A percentile compares a stretch with the other conserved stretches of the same genome.
These are phyloP conservation scores for Pristionchus maxplancki DNA, from an alignment of 2,888 invertebrate species.

Conservation along the genomic window DNA sequence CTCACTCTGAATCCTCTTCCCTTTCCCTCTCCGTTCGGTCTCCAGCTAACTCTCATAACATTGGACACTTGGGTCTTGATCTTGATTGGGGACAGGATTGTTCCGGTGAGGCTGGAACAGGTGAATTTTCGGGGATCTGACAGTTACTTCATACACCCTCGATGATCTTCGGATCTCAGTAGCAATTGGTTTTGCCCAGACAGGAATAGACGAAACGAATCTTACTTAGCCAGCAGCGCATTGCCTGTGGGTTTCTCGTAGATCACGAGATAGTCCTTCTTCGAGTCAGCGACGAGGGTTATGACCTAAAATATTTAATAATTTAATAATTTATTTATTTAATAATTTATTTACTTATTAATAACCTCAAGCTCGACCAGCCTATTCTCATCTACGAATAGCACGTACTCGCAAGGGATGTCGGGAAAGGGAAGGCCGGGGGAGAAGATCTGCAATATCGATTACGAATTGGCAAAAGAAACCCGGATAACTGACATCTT, in stretches of 20 bases:
- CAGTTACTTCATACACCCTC: too few species aligned
- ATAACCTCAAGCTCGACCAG: not conserved
- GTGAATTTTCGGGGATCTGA: too few species aligned
- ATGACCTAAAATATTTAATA: not conserved
- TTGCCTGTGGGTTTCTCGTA: not conserved
- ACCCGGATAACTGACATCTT: not conserved
- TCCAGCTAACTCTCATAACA: not conserved
- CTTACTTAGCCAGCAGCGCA: not conserved
- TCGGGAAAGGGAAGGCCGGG: not conserved
- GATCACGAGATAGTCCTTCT: not conserved
- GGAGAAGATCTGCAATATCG: not conserved
- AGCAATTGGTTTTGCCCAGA: too few species aligned
- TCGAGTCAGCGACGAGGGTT: not conserved
- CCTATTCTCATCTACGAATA: not conserved
- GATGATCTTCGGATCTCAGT: too few species aligned
- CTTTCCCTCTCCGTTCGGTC: not conserved
- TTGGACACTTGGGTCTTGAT: not conserved
- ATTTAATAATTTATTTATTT: not conserved
- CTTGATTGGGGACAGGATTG: not conserved
- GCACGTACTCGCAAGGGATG: not conserved
- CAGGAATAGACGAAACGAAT: too few species aligned
- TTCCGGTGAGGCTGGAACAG: not conserved
- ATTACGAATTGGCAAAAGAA: too few species aligned
- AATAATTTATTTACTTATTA: too few species aligned
- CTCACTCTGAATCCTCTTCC: not conserved